Percentiles rank a stretch among this genome's conserved stretches.
These are phyloP conservation scores for Falco rusticolus DNA, from an alignment of 2,797 vertebrate genomes.

Conservation along the genomic window DNA sequence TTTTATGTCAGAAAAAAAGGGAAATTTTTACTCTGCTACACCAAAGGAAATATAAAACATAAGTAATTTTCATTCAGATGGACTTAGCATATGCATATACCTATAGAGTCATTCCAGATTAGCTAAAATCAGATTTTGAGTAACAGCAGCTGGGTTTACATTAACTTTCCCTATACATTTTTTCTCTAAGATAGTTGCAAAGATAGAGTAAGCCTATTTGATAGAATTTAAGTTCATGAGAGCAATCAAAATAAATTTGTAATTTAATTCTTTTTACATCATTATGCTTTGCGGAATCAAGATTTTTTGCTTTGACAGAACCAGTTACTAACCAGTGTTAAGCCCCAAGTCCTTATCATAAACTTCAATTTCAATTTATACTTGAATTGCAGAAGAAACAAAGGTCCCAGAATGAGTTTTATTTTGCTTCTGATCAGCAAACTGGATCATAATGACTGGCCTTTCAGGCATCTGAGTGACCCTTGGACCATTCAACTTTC, in stretches of 20 bases:
- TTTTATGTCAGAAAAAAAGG: neutral
- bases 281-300: neutral
- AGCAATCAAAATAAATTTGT: neutral
- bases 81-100: neutral
- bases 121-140: neutral
- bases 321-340: neutral
- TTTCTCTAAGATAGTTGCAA: neutral
- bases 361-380: neutral
- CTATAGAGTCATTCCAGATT: neutral
- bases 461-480: neutral
- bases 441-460: neutral
- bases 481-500: neutral
- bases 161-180: neutral
- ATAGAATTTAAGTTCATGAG: neutral
- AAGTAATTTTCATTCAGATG: neutral
- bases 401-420: neutral
- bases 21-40: neutral
- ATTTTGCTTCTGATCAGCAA: neutral
- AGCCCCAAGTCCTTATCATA: neutral
- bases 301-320: neutral
- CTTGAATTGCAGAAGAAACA: neutral
- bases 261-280: neutral
- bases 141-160: neutral
- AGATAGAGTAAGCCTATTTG: neutral
- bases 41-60: neutral